phyloP scores from a whole-genome alignment of 2,797 vertebrate species.

The Melanotaenia parkinsoni region DNA sequence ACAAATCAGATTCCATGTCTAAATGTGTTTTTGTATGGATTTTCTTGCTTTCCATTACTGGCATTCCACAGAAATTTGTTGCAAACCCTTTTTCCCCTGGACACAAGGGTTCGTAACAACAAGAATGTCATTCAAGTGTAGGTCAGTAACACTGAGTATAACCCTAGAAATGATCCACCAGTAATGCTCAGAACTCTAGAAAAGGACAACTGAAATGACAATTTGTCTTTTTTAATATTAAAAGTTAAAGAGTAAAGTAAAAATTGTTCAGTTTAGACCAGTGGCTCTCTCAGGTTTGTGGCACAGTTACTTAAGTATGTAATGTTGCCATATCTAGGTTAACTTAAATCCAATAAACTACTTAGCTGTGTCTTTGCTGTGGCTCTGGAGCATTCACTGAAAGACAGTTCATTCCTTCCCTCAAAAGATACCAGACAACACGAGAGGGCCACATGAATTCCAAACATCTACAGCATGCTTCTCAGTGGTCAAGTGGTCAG shows the following conservation, averaged over 20 bases:
- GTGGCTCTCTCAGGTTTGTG: too few relatives aligned
- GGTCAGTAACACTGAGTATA: too few relatives aligned
- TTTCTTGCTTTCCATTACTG: too few relatives aligned
- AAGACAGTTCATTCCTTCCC: constrained; percentile 20
- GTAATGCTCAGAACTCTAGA: not conserved
- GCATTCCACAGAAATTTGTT: too few relatives aligned
- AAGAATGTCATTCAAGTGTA: too few relatives aligned
- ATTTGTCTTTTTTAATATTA: not conserved
- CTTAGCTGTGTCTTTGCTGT: constrained; percentile 23
- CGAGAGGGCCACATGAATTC: constrained; percentile 40
- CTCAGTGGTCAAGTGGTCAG: constrained; percentile 31
- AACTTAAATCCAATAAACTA: constrained; percentile 41
- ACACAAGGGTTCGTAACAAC: too few relatives aligned
- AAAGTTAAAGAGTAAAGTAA: not conserved
- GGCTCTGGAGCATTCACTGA: constrained; percentile 24
- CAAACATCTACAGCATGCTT: constrained; percentile 10
- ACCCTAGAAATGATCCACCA: not conserved
- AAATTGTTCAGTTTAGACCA: too few relatives aligned
- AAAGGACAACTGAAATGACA: not conserved
- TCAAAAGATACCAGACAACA: constrained; percentile 17
- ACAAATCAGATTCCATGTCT: too few relatives aligned
- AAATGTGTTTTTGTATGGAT: too few relatives aligned
- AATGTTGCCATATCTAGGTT: constrained; percentile 23
- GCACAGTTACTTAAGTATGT: not conserved
- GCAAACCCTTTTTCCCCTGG: too few relatives aligned